Percentiles rank a stretch among this genome's conserved stretches.
Evolutionary conservation across 2,888 invertebrate species (phyloP).

Genomic region (Phlogophora meticulosa): DNA sequence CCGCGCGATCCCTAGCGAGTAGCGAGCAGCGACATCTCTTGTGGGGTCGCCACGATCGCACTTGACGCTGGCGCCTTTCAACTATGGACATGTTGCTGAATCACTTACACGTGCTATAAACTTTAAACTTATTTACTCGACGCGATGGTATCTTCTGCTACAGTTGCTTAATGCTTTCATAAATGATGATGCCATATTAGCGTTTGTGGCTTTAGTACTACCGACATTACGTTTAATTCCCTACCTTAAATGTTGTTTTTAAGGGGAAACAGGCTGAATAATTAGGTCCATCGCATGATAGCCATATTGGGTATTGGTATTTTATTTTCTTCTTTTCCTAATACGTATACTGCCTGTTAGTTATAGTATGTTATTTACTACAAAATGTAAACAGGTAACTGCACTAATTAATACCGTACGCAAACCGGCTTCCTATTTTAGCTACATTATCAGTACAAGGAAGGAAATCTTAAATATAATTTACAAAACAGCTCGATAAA

Average conservation of each 20-base stretch:
- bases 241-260: constrained; percentile 12
- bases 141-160: background rate
- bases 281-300: constrained; percentile 11
- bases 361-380: constrained; percentile 24
- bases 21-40: constrained; percentile 83
- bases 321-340: constrained; percentile 43
- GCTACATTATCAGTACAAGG: constrained; percentile 65
- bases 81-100: constrained; percentile 45
- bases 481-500: constrained; percentile 70
- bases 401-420: constrained; percentile 57
- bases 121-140: constrained; percentile 21
- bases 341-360: constrained; percentile 20
- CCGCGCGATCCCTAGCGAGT: constrained; percentile 73
- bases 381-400: constrained; percentile 61
- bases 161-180: constrained; percentile 12
- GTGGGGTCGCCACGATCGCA: constrained; percentile 71
- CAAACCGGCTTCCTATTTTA: constrained; percentile 50
- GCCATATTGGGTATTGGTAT: constrained; percentile 16
- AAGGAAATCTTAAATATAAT: constrained; percentile 72
- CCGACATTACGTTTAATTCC: background rate
- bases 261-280: constrained; percentile 17
- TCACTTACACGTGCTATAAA: constrained; percentile 33
- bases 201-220: background rate
- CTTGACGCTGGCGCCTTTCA: constrained; percentile 39
- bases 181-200: constrained; percentile 8